Base-by-base conservation (phyloP, 2,888 invertebrate genomes). In the Rotaria magnacalcarata region DNA sequence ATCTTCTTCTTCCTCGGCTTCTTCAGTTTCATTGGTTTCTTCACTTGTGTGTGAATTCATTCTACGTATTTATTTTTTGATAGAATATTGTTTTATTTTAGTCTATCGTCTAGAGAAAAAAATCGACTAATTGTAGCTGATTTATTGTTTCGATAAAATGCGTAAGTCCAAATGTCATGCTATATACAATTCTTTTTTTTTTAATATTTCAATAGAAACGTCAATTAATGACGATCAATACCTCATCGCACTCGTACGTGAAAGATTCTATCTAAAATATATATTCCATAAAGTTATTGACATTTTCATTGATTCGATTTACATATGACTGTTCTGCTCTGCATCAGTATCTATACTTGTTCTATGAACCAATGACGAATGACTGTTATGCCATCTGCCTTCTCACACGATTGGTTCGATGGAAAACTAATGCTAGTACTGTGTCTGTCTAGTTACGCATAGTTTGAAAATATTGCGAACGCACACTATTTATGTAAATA, bases 1-100 rank as follows among this genome's bases (percentile, higher is more conserved):
- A 80, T 80, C 80, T 47, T 80, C 80, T 1, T 80, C 80, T 47
- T 80, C 80, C n/a, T 80, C 80, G 10, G 24, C 24, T n/a, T 47
- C 80, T 14, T 24, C 47, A 47, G 24, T 80, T 43, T 80, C 80
- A 47, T 47, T 80, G 16, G 27, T 67, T 67, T 67, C 67, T 34
- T 67, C 34, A 67, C 19, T 34, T 67, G 67, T 8, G 14, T 34
- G 4, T 27, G 19, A 34, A 67, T 14, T 27, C 67, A 67, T 67
- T 67, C 52, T 67, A 34, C 2, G 34, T 34, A 11, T 67, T 67
- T 34, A 67, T 67, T 27, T 54, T 54, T 52, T 16, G 3, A 54
- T 4, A 21, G 5, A 54, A 8, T 54, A 16, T 52, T 52, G 4
- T 54, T 21, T 54, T 54, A 54, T 4, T 21, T 2, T 54, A 5